Conservation (phyloP, 2,113 vertebrate species). For the Globicephala melas region DNA sequence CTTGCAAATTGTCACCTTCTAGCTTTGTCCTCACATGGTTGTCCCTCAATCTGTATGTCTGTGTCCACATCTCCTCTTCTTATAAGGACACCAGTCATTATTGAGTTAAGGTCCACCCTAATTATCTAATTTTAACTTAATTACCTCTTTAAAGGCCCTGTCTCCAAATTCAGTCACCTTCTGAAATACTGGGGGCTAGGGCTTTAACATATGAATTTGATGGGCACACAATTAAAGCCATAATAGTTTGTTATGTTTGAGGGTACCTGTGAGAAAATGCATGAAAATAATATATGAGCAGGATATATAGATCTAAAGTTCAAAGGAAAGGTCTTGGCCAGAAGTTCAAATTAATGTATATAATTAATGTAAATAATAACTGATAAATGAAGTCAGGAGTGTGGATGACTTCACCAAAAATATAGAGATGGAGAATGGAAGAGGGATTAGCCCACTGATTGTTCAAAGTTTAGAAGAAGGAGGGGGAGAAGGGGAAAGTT, state of each 20-base stretch:
- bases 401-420: background rate
- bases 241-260: background rate
- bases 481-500: background rate
- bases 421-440: background rate
- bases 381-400: background rate
- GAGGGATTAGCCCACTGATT: background rate
- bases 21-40: background rate
- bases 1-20: background rate
- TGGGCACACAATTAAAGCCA: background rate
- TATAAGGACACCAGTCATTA: background rate
- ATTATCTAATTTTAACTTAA: background rate
- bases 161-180: background rate
- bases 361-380: background rate
- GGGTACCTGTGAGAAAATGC: background rate
- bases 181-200: background rate
- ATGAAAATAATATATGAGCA: background rate
- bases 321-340: background rate
- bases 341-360: background rate
- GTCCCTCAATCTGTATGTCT: background rate
- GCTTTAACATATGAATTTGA: background rate
- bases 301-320: background rate
- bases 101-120: background rate
- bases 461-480: background rate
- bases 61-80: background rate
- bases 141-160: background rate